Conservation (phyloP, 2,888 invertebrate genomes). For the Elaeidobius kamerunicus region DNA sequence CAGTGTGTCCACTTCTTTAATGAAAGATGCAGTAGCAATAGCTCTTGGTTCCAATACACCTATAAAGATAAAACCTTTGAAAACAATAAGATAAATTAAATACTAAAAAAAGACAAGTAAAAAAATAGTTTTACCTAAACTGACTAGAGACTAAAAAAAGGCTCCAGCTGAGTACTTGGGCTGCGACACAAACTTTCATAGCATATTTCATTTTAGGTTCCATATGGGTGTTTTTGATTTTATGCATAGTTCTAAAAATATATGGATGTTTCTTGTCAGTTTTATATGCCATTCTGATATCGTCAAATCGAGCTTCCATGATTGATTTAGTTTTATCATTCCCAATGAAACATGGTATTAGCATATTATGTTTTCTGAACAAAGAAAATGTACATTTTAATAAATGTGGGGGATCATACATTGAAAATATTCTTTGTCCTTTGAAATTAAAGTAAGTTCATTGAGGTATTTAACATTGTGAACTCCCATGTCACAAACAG, state of each 20-base stretch:
- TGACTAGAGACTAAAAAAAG: constrained; percentile 24
- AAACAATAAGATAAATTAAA: no score
- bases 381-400: constrained; percentile 19
- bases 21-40: constrained; percentile 31
- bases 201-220: no score
- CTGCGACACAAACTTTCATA: no score
- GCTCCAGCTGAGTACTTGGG: no score
- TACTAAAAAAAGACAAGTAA: no score
- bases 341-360: constrained; percentile 9
- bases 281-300: constrained; percentile 20
- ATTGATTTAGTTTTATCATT: not conserved
- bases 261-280: constrained; percentile 23
- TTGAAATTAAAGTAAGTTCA: not conserved
- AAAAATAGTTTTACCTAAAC: constrained; percentile 15
- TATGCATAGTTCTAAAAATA: constrained; percentile 26
- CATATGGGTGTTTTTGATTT: constrained; percentile 29
- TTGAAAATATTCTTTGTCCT: constrained; percentile 3
- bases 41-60: constrained; percentile 8
- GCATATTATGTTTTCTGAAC: constrained; percentile 29
- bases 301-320: constrained; percentile 14
- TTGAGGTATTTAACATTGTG: constrained; percentile 24
- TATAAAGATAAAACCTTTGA: not conserved
- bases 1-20: constrained; percentile 32
- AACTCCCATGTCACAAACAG: constrained; percentile 32
- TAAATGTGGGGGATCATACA: constrained; percentile 19